Evolutionary conservation across 2,797 vertebrate genomes (phyloP).

Genomic region (Spinus olivaceus): DNA sequence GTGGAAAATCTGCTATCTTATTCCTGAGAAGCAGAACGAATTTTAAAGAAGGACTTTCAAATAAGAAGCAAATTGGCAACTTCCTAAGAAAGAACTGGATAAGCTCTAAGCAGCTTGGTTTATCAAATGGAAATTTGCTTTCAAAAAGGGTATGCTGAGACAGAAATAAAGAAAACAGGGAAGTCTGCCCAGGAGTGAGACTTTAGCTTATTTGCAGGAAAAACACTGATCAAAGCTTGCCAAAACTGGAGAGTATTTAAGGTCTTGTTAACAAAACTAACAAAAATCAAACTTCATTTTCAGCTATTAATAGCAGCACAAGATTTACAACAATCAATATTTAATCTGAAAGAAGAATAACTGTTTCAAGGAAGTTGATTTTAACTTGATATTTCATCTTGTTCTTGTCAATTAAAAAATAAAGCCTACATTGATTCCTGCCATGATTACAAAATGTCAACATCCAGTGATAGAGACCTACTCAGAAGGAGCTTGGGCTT

Average conservation of each 20-base stretch:
- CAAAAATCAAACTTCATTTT: conserved; percentile 23
- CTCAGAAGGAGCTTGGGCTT: neutral
- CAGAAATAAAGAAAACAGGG: neutral
- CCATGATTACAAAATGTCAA: neutral
- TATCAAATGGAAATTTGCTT: conserved; percentile 48
- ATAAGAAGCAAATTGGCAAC: conserved; percentile 47
- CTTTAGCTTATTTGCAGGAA: neutral
- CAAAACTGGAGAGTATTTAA: conserved; percentile 5
- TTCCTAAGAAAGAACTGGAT: conserved; percentile 38
- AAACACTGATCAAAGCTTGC: conserved; percentile 34
- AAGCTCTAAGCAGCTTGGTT: conserved; percentile 38
- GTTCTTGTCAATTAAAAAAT: neutral
- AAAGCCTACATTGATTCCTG: neutral
- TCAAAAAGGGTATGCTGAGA: neutral
- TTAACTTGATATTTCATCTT: neutral
- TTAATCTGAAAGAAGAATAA: neutral
- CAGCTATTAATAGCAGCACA: neutral
- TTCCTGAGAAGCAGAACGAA: conserved; percentile 37
- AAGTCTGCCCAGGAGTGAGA: conserved; percentile 17
- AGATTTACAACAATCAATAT: neutral
- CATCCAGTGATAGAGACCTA: neutral
- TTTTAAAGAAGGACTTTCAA: conserved; percentile 49
- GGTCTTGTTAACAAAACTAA: conserved; percentile 3
- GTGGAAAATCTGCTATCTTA: conserved; percentile 53
- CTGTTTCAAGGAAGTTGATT: neutral